These are phyloP conservation scores for Pseudonaja textilis DNA, from an alignment of 2,113 vertebrate species.

Conservation along the genomic window DNA sequence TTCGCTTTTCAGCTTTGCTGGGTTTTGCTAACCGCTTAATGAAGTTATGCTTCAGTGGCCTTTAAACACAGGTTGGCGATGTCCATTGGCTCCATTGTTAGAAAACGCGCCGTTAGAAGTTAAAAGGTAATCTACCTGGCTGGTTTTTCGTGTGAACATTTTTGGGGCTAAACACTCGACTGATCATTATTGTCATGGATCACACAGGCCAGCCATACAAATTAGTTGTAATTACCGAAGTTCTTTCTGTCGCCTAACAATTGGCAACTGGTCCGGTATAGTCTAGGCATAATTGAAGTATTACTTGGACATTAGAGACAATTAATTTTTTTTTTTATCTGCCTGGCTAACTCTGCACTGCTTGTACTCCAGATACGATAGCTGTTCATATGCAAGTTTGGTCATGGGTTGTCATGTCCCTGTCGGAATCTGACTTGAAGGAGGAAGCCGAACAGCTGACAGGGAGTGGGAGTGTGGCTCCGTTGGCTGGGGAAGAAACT, in stretches of 20 bases:
- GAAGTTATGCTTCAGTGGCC: constrained; percentile 31
- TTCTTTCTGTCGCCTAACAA: not conserved
- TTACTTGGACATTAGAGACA: not conserved
- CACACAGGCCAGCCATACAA: not conserved
- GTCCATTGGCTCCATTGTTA: constrained; percentile 27
- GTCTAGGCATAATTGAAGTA: not conserved
- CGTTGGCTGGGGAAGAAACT: no score
- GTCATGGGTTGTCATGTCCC: not conserved
- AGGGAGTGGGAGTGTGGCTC: no score
- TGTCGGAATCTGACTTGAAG: no score
- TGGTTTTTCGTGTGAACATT: not conserved
- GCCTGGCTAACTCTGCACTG: not conserved
- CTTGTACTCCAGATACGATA: not conserved
- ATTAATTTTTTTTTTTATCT: not conserved
- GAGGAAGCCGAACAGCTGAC: no score
- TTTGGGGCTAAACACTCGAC: not conserved
- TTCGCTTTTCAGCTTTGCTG: constrained; percentile 39
- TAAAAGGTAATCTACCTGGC: not conserved
- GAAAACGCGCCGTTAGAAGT: constrained; percentile 33
- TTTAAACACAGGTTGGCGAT: constrained; percentile 18
- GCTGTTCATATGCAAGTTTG: not conserved
- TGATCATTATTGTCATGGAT: not conserved
- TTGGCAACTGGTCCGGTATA: not conserved
- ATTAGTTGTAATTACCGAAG: not conserved
- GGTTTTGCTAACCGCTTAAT: constrained; percentile 43